phyloP scores from a whole-genome alignment of 2,113 vertebrate species.

The Cryptoleucopteryx plumbea region DNA sequence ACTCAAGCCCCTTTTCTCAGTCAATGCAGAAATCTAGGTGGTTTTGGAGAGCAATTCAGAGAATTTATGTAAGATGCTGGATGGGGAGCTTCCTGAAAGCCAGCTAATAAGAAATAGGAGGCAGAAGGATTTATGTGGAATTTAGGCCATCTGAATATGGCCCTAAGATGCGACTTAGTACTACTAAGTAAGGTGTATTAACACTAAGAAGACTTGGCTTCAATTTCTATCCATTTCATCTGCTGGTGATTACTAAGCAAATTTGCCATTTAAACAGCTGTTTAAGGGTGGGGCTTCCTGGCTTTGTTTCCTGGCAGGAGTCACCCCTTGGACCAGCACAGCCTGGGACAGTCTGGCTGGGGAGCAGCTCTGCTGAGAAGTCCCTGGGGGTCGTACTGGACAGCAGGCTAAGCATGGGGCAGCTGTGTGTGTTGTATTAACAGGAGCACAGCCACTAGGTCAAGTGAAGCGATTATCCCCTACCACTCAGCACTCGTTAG shows the following conservation, averaged over 20 bases:
- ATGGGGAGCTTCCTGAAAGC: constrained; percentile 38
- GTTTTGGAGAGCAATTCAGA: neutral
- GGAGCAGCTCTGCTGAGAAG: neutral
- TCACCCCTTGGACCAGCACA: neutral
- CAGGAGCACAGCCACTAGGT: neutral
- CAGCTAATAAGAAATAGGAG: constrained; percentile 62
- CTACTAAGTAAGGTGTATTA: constrained; percentile 65
- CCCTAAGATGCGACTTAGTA: constrained; percentile 64
- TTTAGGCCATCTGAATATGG: constrained; percentile 69
- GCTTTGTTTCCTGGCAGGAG: neutral
- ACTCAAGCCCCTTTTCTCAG: neutral
- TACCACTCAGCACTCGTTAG: neutral
- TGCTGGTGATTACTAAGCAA: constrained; percentile 43
- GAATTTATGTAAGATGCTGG: constrained; percentile 20
- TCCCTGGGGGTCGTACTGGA: rapidly evolving
- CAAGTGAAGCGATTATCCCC: neutral
- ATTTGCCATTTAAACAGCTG: constrained; percentile 1
- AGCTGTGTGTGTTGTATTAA: neutral
- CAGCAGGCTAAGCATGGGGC: neutral
- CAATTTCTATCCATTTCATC: constrained; percentile 45
- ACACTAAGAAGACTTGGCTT: constrained; percentile 65
- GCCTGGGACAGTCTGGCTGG: neutral
- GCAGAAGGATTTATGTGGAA: constrained; percentile 64
- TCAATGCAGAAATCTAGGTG: neutral
- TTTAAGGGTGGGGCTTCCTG: neutral